phyloP scores from a whole-genome alignment of 2,797 vertebrate genomes.

The Lophius americanus region DNA sequence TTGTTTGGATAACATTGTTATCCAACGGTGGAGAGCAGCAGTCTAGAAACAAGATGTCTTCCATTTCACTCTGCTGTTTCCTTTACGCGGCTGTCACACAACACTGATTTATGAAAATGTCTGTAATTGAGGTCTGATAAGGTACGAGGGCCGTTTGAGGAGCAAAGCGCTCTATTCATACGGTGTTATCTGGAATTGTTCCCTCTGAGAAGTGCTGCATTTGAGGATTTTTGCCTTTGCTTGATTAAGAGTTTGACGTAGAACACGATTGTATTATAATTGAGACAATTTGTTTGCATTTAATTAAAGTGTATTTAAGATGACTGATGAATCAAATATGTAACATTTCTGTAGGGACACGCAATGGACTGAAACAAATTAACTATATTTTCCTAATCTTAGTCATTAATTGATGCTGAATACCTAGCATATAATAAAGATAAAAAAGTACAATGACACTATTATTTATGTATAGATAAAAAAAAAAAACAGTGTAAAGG shows the following conservation, averaged over 20 bases:
- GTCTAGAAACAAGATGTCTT: constrained; percentile 16
- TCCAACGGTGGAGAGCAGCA: not conserved
- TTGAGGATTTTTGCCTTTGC: constrained; percentile 32
- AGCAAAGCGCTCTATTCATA: constrained; percentile 23
- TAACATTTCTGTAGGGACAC: not conserved
- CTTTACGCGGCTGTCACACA: constrained; percentile 32
- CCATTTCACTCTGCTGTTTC: constrained; percentile 32
- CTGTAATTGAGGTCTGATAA: constrained; percentile 41
- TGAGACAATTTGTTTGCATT: constrained; percentile 17
- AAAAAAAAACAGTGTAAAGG: not conserved
- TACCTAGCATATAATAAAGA: not conserved
- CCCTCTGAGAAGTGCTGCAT: constrained; percentile 21
- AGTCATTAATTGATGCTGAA: not conserved
- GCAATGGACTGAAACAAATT: constrained; percentile 4
- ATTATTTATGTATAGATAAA: not conserved
- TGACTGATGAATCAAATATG: constrained; percentile 19
- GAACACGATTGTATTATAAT: constrained; percentile 27
- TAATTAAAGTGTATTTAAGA: constrained; percentile 32
- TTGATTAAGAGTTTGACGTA: constrained; percentile 33
- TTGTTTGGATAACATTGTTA: too few relatives aligned
- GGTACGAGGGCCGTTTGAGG: constrained; percentile 17
- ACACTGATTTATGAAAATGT: constrained; percentile 39
- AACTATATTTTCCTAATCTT: not conserved
- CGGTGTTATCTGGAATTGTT: constrained; percentile 41
- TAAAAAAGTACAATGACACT: not conserved